Conservation (phyloP, 2,797 vertebrate genomes). For the Anolis apletophallus region DNA sequence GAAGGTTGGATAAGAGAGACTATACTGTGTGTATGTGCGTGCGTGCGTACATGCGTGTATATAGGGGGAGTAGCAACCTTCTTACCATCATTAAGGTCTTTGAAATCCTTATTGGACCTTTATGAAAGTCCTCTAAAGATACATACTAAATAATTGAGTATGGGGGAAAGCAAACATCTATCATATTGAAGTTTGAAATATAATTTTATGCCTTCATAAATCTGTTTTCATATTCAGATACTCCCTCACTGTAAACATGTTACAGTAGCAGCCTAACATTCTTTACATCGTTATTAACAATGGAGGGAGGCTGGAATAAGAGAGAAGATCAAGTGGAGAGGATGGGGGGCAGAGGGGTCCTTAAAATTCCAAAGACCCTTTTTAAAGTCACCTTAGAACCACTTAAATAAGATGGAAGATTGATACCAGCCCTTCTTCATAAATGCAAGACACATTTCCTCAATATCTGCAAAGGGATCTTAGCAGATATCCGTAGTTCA, state of each 20-base stretch:
- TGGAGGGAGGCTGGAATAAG: too few relatives aligned
- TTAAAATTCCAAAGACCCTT: too few relatives aligned
- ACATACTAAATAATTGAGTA: slow-evolving; percentile 28
- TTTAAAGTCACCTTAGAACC: too few relatives aligned
- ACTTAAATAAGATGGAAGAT: too few relatives aligned
- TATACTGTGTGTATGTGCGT: too few relatives aligned
- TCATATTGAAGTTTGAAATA: slow-evolving; percentile 6
- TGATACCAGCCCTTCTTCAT: not conserved
- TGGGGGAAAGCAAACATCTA: not conserved
- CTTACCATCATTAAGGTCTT: slow-evolving; percentile 29
- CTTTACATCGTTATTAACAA: not conserved
- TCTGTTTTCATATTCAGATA: slow-evolving; percentile 1
- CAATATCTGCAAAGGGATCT: not conserved
- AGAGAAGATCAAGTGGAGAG: too few relatives aligned
- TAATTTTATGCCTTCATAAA: slow-evolving; percentile 28
- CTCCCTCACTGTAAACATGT: not conserved
- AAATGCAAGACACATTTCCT: not conserved
- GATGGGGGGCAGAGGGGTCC: too few relatives aligned
- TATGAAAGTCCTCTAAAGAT: slow-evolving; percentile 25
- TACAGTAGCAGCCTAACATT: not conserved
- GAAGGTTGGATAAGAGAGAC: too few relatives aligned
- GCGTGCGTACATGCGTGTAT: too few relatives aligned
- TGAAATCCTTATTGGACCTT: slow-evolving; percentile 41
- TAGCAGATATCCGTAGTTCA: not conserved
- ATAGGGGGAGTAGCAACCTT: slow-evolving; percentile 1